Percentiles rank a stretch among this genome's conserved stretches.
phyloP scores from a whole-genome alignment of 2,797 vertebrate genomes.

The Paedocypris micromegethes region DNA sequence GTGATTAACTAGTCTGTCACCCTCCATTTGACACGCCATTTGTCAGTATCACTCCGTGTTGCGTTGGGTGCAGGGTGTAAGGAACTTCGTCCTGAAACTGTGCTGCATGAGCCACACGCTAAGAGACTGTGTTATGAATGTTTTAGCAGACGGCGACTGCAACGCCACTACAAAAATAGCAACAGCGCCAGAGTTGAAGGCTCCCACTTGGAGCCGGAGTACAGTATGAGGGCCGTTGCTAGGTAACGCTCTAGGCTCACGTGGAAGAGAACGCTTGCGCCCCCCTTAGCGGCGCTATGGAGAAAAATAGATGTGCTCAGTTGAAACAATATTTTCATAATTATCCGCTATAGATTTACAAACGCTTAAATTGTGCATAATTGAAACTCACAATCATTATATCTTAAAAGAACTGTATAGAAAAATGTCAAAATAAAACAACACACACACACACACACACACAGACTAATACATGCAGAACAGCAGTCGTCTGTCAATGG shows the following conservation, averaged over 20 bases:
- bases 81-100: slow-evolving; percentile 15
- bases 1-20: slow-evolving; percentile 33
- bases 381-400: too few relatives aligned
- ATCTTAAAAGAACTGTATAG: too few relatives aligned
- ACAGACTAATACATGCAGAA: too few relatives aligned
- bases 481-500: too few relatives aligned
- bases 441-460: too few relatives aligned
- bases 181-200: slow-evolving; percentile 34
- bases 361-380: too few relatives aligned
- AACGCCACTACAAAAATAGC: slow-evolving; percentile 46
- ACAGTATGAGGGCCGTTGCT: slow-evolving; percentile 47
- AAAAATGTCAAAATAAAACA: too few relatives aligned
- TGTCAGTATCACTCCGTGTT: slow-evolving; percentile 28
- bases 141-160: slow-evolving; percentile 48
- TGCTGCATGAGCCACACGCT: slow-evolving; percentile 21
- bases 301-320: slow-evolving; percentile 32
- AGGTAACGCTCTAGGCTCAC: slow-evolving; percentile 42
- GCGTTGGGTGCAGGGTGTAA: not conserved
- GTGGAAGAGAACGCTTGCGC: slow-evolving; percentile 19
- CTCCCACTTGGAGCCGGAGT: slow-evolving; percentile 18
- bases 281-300: slow-evolving; percentile 24
- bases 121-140: slow-evolving; percentile 47
- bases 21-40: slow-evolving; percentile 23
- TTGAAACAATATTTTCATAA: not conserved
- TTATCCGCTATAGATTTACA: too few relatives aligned